Base-by-base conservation (phyloP, 2,113 vertebrate species). In the Smithornis capensis region DNA sequence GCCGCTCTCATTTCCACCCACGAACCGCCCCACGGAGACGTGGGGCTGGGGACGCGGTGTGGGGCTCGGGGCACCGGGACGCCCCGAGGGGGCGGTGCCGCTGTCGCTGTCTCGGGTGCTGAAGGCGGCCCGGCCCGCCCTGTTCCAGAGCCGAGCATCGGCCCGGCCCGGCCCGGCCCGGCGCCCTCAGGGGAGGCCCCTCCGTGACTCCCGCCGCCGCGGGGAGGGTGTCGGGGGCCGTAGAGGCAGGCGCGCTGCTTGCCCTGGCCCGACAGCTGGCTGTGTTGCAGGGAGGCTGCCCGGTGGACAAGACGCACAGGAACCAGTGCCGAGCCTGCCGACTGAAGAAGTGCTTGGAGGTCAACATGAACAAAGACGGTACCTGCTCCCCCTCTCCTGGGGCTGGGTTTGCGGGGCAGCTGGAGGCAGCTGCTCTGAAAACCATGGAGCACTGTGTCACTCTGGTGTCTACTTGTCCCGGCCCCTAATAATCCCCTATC, bases 311-410 rank as follows among this genome's bases (percentile, higher is more conserved):
- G 98, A 99, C 99, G 9, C 99, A 99, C 98, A 98, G 99, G 97
- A 99, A 99, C 98, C 99, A 99, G 96, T 99, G 99, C 97, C 97
- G 99, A 96, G 99, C 99, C 24, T 99, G 99, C 96, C 99, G 99
- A 70, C 98, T 99, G 98, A 99, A 99, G 98, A 99, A 99, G 97
- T 99, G 99, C 97, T 97, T 99, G 97, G 99, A 99, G 98, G 99
- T 99, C 97, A 99, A 99, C 98, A 99, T 99, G 99, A 99, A 99
- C 98, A 99, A 99, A 99, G 99, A 99, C 88, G 99, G 99, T 99
- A 99, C 94, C 93, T 92, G 89, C 77, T 55, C 55, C 71, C 89
- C 89, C 14, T 79, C 31, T 65, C 76, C 79, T n/a, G 55, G 70
- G 89, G 44, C 38, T 49, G 15, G 77, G 84, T 60, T 21, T 38